phyloP scores from a whole-genome alignment of 2,888 invertebrate genomes.

The Phyto melanocephala region DNA sequence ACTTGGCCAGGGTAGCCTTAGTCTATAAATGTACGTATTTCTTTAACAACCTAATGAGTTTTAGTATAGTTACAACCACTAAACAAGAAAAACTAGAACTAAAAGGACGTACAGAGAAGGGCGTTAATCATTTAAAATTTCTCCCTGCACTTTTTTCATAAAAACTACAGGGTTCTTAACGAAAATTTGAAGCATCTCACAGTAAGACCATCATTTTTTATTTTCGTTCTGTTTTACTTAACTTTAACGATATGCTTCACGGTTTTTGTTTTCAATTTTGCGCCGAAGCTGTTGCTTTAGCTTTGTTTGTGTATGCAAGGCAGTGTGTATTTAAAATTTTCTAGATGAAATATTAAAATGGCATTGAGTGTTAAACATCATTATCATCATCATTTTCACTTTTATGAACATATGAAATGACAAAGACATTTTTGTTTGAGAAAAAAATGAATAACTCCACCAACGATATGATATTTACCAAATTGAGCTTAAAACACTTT shows the following conservation, averaged over 20 bases:
- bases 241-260: background rate
- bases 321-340: background rate
- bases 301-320: background rate
- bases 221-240: background rate
- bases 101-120: too few relatives aligned
- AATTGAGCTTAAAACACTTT: conserved; percentile 41
- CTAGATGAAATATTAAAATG: background rate
- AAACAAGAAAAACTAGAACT: too few relatives aligned
- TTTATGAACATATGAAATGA: background rate
- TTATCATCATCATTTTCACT: conserved; percentile 11
- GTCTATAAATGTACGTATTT: too few relatives aligned
- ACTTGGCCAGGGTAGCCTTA: too few relatives aligned
- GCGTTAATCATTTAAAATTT: too few relatives aligned
- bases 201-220: background rate
- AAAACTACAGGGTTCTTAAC: too few relatives aligned
- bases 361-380: conserved; percentile 2
- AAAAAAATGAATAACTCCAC: background rate
- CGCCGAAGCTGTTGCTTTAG: background rate
- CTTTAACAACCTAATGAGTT: too few relatives aligned
- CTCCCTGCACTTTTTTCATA: too few relatives aligned
- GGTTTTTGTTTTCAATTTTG: background rate
- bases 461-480: conserved; percentile 3
- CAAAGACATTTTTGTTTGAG: background rate
- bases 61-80: too few relatives aligned
- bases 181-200: too few relatives aligned